These are phyloP conservation scores for Phasianus colchicus DNA, from an alignment of 2,113 vertebrate genomes.

Conservation along the genomic window DNA sequence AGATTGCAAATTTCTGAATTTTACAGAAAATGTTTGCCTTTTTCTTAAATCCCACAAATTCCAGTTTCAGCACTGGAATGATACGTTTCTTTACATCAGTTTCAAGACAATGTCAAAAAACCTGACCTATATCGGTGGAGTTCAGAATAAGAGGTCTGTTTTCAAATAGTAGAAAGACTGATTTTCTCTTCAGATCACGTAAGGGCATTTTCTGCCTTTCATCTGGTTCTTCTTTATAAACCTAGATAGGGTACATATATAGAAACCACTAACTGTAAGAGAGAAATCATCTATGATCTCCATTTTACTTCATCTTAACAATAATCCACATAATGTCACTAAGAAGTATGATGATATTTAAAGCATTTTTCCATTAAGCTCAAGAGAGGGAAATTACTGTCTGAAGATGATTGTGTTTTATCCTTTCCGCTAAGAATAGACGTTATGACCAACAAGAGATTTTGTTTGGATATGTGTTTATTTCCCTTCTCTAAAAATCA, in stretches of 20 bases:
- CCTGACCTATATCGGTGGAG: not conserved
- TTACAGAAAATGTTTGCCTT: not conserved
- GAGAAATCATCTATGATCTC: not conserved
- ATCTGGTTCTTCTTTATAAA: slow-evolving; percentile 28
- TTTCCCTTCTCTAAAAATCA: not conserved
- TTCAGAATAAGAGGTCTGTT: not conserved
- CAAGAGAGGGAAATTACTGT: slow-evolving; percentile 20
- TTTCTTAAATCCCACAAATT: not conserved
- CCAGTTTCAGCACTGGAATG: not conserved
- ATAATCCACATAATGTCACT: not conserved
- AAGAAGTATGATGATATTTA: not conserved
- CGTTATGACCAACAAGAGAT: not conserved
- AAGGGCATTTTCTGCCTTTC: slow-evolving; percentile 9
- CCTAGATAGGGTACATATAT: not conserved
- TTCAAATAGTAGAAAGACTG: not conserved
- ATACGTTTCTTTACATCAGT: not conserved
- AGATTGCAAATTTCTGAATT: not conserved
- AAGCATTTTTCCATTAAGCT: slow-evolving; percentile 7
- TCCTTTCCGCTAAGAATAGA: not conserved
- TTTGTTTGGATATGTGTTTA: not conserved
- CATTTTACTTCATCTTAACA: slow-evolving; percentile 17
- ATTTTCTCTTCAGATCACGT: not conserved
- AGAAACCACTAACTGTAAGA: not conserved
- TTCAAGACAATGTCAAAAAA: not conserved
- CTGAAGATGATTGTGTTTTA: not conserved